These are phyloP conservation scores for Heliconius ismenius DNA, from an alignment of 2,888 invertebrate genomes.

Conservation along the genomic window DNA sequence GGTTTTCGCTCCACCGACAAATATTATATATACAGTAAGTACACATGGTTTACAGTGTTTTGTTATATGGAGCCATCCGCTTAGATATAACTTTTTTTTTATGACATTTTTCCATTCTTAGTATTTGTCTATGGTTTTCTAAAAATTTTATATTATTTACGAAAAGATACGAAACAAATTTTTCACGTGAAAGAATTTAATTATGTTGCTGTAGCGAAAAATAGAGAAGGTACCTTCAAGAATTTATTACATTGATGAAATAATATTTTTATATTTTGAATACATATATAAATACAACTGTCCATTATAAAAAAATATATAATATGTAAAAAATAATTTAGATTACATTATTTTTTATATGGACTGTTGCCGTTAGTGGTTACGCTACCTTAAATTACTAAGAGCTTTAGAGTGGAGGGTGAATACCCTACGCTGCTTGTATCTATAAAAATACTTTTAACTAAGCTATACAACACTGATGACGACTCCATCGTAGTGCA, in stretches of 20 bases:
- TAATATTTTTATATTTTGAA: too few relatives aligned
- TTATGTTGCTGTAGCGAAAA: neutral
- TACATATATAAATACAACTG: too few relatives aligned
- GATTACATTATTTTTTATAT: neutral
- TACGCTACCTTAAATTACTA: conserved; percentile 17
- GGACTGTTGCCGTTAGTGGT: conserved; percentile 20
- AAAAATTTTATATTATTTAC: neutral
- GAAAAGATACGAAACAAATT: neutral
- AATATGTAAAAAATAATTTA: neutral
- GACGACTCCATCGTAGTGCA: neutral
- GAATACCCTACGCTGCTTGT: neutral
- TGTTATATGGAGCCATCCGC: conserved; percentile 5
- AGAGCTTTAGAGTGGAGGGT: conserved; percentile 22
- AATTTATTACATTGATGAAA: neutral
- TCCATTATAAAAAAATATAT: neutral
- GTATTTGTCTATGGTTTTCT: too few relatives aligned
- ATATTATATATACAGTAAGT: conserved; percentile 46
- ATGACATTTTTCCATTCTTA: neutral
- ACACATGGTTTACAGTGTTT: conserved; percentile 10
- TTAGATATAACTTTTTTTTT: neutral
- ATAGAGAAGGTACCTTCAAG: neutral
- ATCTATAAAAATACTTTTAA: conserved; percentile 8
- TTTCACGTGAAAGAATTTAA: neutral
- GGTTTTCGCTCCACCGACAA: conserved; percentile 61
- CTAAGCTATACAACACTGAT: neutral